Evolutionary conservation across 2,888 invertebrate genomes (phyloP), one percentile per base, ranked within the genome.

Genomic region (Drosophila neonasuta): DNA sequence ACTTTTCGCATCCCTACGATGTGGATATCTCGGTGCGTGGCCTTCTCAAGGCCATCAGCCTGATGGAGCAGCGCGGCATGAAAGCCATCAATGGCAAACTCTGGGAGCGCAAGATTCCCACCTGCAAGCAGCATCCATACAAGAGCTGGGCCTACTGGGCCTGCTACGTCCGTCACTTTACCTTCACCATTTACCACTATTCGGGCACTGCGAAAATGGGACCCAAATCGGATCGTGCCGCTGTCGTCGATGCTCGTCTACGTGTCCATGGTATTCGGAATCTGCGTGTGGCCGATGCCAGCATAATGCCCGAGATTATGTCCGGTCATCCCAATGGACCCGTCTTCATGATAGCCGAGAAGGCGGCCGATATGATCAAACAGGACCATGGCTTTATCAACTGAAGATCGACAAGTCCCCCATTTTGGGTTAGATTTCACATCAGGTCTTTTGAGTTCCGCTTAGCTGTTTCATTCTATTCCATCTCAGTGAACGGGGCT

Each of bases 131-230:
- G 8, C 79, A 89, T 63, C 67, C 57, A 1, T 94, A 93, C 71
- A 92, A 91, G 46, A 91, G 92, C 3, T 93, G 94, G 71, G 92
- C 92, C 30, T 95, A 94, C 81, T 94, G 94, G 94, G 92, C 93
- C 56, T 95, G 95, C 87, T 93, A 93, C 20, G 91, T 93, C 7
- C 92, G 92, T 13, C 93, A 94, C 67, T 89, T 93, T 44, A 93
- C 94, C 0, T 91, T 92, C 11, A 94, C 94, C 60, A 92, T 94
- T 79, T 93, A 94, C 74, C 94, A 94, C 77, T 94, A 94, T 36
- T 90, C 91, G 24, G 93, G 94, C 0, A 94, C 94, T 0, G 92
- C 93, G 69, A 93, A 93, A 77, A 95, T 95, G 95, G 94, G 94
- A 0, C 93, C 94, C 0, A 84, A 81, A 24, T 89, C 86, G 0